These are phyloP conservation scores for Caenorhabditis becei DNA, from an alignment of 2,888 invertebrate species.

Conservation along the genomic window DNA sequence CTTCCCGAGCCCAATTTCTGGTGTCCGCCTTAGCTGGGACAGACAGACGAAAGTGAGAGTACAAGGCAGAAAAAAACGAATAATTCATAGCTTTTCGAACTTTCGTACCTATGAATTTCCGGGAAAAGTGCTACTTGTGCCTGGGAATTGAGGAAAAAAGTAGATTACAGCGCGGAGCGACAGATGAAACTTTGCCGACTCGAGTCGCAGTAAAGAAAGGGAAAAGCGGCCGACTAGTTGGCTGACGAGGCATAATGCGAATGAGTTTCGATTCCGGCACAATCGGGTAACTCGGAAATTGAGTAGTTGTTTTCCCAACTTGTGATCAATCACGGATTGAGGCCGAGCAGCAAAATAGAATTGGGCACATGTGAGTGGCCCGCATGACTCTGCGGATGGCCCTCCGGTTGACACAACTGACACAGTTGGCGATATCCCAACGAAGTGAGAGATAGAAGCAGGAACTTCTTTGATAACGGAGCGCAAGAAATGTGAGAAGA, in stretches of 20 bases:
- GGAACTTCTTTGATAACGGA: constrained; percentile 34
- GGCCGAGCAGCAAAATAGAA: constrained; percentile 22
- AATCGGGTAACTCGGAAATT: constrained; percentile 25
- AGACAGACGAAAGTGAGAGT: neutral
- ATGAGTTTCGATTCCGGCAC: constrained; percentile 17
- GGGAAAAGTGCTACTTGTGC: neutral
- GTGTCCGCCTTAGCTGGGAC: neutral
- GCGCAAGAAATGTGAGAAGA: constrained; percentile 14
- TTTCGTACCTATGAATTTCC: neutral
- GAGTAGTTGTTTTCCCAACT: constrained; percentile 50
- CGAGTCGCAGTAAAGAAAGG: constrained; percentile 2
- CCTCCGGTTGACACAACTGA: constrained; percentile 47
- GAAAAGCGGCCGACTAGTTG: neutral
- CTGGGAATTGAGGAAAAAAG: neutral
- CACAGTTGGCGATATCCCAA: constrained; percentile 42
- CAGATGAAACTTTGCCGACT: constrained; percentile 26
- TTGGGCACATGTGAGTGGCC: constrained; percentile 55
- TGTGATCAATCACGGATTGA: constrained; percentile 41
- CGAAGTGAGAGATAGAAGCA: constrained; percentile 21
- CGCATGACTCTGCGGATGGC: constrained; percentile 54
- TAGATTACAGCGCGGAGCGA: constrained; percentile 42
- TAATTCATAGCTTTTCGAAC: constrained; percentile 21
- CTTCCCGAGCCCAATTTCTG: neutral
- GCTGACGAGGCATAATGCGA: constrained; percentile 26
- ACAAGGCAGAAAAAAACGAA: neutral